Conservation (phyloP, 2,797 vertebrate species). For the Enoplosus armatus region DNA sequence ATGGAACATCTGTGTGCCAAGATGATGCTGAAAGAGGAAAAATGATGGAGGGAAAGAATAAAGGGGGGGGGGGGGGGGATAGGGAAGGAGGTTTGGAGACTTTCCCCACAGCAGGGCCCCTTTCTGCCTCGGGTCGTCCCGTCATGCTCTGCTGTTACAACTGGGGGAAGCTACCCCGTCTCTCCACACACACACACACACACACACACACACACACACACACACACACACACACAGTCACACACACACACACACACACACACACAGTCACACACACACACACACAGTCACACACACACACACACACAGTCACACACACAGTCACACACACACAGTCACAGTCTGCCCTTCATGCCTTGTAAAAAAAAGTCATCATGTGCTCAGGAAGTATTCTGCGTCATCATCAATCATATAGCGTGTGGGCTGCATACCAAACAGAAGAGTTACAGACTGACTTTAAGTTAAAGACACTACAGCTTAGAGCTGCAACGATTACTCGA, state of each 20-base stretch:
- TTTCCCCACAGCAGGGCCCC: conserved; percentile 47
- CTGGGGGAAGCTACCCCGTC: conserved; percentile 25
- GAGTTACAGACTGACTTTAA: background rate
- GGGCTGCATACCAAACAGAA: conserved; percentile 18
- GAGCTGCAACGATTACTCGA: too few species aligned
- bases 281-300: conserved; percentile 7
- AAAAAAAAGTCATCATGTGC: conserved; percentile 46
- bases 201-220: conserved; percentile 24
- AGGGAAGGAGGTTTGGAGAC: conserved; percentile 25
- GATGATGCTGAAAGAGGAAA: conserved; percentile 51
- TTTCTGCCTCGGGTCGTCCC: conserved; percentile 33
- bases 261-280: too few species aligned
- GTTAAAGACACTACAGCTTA: background rate
- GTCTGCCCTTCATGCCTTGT: conserved; percentile 47
- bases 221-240: too few species aligned
- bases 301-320: conserved; percentile 20
- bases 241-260: too few species aligned
- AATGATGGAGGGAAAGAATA: conserved; percentile 37
- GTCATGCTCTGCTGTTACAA: conserved; percentile 47
- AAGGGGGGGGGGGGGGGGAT: conserved; percentile 19
- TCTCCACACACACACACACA: conserved; percentile 5
- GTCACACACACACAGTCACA: conserved; percentile 20
- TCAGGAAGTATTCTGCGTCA: conserved; percentile 54
- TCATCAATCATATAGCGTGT: conserved; percentile 52
- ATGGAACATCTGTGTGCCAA: conserved; percentile 78